Evolutionary conservation across 2,888 invertebrate species (phyloP).

Genomic region (Agonopterix heracliana): DNA sequence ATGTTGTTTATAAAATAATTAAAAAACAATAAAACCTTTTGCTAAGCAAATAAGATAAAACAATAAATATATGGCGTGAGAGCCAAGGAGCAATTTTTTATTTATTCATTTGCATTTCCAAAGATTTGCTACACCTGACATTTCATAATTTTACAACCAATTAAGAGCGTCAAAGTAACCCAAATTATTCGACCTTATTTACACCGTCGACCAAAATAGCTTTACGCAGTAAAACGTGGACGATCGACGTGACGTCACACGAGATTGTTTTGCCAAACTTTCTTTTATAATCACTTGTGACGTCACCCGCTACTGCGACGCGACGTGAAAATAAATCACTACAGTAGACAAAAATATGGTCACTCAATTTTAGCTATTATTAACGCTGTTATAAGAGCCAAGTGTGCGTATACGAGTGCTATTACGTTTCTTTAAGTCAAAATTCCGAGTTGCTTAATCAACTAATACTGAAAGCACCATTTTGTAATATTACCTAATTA

Average conservation of each 20-base stretch:
- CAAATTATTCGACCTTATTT: no score
- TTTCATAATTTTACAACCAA: not conserved
- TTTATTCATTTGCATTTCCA: not conserved
- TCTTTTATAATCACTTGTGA: no score
- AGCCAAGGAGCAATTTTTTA: constrained; percentile 16
- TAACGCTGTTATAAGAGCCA: constrained; percentile 15
- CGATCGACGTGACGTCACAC: no score
- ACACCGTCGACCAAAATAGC: no score
- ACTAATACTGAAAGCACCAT: constrained; percentile 76
- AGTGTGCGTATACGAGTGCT: constrained; percentile 46
- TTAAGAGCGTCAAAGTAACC: not conserved
- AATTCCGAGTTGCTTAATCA: constrained; percentile 55
- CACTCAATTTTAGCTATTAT: no score
- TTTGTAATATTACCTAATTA: constrained; percentile 46
- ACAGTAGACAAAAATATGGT: not conserved
- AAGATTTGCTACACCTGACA: no score
- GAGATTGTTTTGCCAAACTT: no score
- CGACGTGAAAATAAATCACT: not conserved
- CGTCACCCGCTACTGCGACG: not conserved
- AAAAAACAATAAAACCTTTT: constrained; percentile 49
- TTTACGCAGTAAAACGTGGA: no score
- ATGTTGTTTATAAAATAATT: constrained; percentile 35
- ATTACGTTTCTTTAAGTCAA: constrained; percentile 32
- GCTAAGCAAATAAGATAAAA: constrained; percentile 61
- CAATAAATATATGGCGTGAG: constrained; percentile 43